Conservation (phyloP, 2,113 vertebrate genomes). For the Cathartes aura region DNA sequence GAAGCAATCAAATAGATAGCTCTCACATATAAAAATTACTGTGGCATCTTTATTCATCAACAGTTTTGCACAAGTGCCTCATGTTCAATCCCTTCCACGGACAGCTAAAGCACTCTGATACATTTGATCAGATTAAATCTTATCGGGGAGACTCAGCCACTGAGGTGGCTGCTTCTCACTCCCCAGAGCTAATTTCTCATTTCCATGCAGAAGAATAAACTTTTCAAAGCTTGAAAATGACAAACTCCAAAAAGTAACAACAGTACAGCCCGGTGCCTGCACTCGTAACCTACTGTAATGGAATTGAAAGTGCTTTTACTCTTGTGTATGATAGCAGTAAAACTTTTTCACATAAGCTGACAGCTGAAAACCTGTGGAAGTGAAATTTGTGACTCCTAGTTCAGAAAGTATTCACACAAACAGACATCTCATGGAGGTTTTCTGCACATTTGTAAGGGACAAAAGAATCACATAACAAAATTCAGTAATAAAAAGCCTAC, state of each 20-base stretch:
- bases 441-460: neutral
- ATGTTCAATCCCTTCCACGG: constrained; percentile 25
- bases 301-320: neutral
- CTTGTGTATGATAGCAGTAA: neutral
- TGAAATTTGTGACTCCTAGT: neutral
- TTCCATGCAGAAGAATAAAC: constrained; percentile 37
- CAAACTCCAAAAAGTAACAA: neutral
- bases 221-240: constrained; percentile 46
- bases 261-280: neutral
- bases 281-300: neutral
- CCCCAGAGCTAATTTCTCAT: constrained; percentile 71
- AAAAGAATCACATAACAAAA: neutral
- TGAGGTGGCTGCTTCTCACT: constrained; percentile 42
- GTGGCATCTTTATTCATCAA: constrained; percentile 78
- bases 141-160: neutral
- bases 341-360: neutral
- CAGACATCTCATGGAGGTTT: neutral
- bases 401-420: neutral
- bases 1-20: constrained; percentile 85
- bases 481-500: neutral
- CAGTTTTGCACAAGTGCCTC: constrained; percentile 62
- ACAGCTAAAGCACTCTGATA: constrained; percentile 75
- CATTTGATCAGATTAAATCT: constrained; percentile 80
- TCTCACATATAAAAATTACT: constrained; percentile 79
- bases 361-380: neutral